Conservation (phyloP, 1,140 invertebrate species). For the Leptoteleia sp. region DNA sequence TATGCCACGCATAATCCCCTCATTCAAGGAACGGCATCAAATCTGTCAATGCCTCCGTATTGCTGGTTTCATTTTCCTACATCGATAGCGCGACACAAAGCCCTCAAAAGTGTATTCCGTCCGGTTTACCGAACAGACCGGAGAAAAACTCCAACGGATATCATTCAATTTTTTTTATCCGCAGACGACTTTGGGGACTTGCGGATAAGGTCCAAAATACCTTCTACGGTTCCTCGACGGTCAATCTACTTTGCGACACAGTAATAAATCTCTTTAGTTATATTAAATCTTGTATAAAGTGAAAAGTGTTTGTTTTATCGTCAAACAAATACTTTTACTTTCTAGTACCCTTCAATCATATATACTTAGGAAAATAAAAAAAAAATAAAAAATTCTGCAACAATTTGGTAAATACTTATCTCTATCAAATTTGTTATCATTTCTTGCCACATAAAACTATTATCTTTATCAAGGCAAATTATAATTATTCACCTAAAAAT, state of each 20-base stretch:
- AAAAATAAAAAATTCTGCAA: too few species aligned
- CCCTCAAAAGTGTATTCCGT: constrained; percentile 75
- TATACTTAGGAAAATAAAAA: too few species aligned
- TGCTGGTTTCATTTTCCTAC: constrained; percentile 79
- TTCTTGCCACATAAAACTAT: too few species aligned
- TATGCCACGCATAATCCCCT: constrained; percentile 78
- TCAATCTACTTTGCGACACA: constrained; percentile 53
- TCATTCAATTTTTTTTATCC: constrained; percentile 78
- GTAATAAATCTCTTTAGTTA: constrained; percentile 32
- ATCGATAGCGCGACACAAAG: constrained; percentile 74
- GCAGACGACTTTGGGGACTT: constrained; percentile 44
- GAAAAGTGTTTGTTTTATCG: constrained; percentile 18
- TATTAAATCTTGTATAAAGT: constrained; percentile 27
- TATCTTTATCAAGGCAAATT: too few species aligned
- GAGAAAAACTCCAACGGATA: constrained; percentile 70
- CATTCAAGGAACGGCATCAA: constrained; percentile 74
- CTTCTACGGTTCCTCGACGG: constrained; percentile 42
- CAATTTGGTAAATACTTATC: too few species aligned
- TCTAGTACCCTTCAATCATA: too few species aligned
- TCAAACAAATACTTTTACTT: constrained; percentile 28
- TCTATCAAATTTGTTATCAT: too few species aligned
- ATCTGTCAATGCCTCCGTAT: constrained; percentile 79
- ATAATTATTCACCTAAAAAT: too few species aligned
- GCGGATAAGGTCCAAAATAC: constrained; percentile 61
- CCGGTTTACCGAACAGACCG: constrained; percentile 57